These are phyloP conservation scores for Diploptera punctata DNA, from an alignment of 2,888 invertebrate genomes.

Conservation along the genomic window DNA sequence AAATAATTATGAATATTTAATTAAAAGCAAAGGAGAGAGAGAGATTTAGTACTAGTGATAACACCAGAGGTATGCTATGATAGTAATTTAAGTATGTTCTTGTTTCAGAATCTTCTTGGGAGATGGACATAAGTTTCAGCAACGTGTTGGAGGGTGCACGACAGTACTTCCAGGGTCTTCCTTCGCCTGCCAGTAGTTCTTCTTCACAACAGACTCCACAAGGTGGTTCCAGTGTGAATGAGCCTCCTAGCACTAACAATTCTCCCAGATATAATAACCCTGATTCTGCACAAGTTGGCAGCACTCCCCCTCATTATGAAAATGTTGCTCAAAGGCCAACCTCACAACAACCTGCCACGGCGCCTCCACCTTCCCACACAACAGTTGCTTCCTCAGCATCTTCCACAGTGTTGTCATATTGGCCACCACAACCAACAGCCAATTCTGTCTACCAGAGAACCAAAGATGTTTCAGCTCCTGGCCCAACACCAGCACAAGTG, in stretches of 20 bases:
- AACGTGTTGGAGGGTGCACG: slow-evolving; percentile 85
- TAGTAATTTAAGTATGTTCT: neutral
- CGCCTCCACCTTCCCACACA: slow-evolving; percentile 38
- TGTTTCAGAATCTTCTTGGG: slow-evolving; percentile 27
- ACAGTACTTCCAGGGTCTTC: slow-evolving; percentile 83
- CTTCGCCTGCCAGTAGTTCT: slow-evolving; percentile 56
- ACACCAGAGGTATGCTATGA: too few species aligned
- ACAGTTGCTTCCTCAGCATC: slow-evolving; percentile 45
- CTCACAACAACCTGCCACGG: slow-evolving; percentile 50
- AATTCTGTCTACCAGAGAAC: slow-evolving; percentile 35
- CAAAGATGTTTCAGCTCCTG: slow-evolving; percentile 30
- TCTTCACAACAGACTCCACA: slow-evolving; percentile 15
- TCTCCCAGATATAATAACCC: slow-evolving; percentile 42
- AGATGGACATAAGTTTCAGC: slow-evolving; percentile 77
- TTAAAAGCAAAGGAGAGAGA: too few species aligned
- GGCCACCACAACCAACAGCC: slow-evolving; percentile 45
- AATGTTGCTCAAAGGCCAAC: slow-evolving; percentile 44
- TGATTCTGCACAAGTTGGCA: slow-evolving; percentile 41
- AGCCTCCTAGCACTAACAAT: neutral
- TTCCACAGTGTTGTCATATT: slow-evolving; percentile 44
- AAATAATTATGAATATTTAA: too few species aligned
- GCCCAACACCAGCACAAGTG: slow-evolving; percentile 21
- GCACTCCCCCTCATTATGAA: slow-evolving; percentile 50
- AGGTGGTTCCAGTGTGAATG: slow-evolving; percentile 29
- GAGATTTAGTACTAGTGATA: too few species aligned